These are phyloP conservation scores for Zelleria hepariella DNA, from an alignment of 2,888 invertebrate genomes.

Conservation along the genomic window DNA sequence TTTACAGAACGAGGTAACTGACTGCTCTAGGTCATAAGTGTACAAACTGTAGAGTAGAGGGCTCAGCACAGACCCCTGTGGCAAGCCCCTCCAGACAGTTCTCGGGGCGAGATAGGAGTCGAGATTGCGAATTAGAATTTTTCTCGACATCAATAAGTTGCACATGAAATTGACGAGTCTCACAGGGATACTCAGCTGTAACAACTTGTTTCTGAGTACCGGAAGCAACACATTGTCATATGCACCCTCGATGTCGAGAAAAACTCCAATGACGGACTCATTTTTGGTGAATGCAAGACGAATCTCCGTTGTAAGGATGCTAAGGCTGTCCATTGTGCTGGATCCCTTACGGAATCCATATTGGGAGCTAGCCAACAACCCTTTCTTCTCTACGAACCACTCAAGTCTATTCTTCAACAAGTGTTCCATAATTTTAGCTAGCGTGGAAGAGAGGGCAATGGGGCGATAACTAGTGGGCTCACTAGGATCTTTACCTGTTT, in stretches of 20 bases:
- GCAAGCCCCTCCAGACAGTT: slow-evolving; percentile 18
- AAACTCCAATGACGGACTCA: slow-evolving; percentile 15
- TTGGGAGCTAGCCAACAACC: slow-evolving; percentile 12
- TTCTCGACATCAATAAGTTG: slow-evolving; percentile 12
- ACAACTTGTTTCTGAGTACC: slow-evolving; percentile 16
- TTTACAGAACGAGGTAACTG: slow-evolving; percentile 7
- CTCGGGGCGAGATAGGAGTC: slow-evolving; percentile 1
- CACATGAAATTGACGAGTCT: slow-evolving; percentile 14
- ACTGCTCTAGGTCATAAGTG: slow-evolving; percentile 13
- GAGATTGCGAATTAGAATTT: neutral
- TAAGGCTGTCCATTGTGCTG: slow-evolving; percentile 21
- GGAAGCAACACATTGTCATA: slow-evolving; percentile 20
- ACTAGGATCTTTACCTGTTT: slow-evolving; percentile 16
- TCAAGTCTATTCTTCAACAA: slow-evolving; percentile 18
- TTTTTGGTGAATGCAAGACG: slow-evolving; percentile 12
- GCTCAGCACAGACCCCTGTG: slow-evolving; percentile 19
- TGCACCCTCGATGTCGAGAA: slow-evolving; percentile 20
- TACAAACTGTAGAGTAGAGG: slow-evolving; percentile 18
- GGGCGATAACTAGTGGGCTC: slow-evolving; percentile 14
- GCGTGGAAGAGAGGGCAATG: slow-evolving; percentile 16
- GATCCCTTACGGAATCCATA: slow-evolving; percentile 21
- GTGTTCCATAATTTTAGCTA: slow-evolving; percentile 18
- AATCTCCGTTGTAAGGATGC: slow-evolving; percentile 17
- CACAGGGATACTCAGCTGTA: slow-evolving; percentile 17
- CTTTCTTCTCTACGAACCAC: slow-evolving; percentile 17